Base-by-base conservation (phyloP, 2,888 invertebrate species). In the Trisateles emortualis region DNA sequence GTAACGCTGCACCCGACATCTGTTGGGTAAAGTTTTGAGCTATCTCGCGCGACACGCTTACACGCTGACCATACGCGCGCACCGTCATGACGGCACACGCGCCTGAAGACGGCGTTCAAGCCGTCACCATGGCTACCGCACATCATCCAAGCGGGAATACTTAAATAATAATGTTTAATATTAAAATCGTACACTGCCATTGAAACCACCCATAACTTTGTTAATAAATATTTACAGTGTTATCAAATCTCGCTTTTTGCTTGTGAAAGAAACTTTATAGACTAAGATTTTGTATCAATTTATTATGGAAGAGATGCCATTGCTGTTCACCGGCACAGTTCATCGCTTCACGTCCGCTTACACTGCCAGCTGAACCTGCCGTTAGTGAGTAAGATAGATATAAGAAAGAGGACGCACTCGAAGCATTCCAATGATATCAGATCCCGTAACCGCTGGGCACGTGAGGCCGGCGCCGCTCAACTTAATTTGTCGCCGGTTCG, bases 1-100 rank as follows among this genome's bases (percentile, higher is more conserved):
- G 88, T 89, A 90, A 90, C 84, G 72, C 61, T 50, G 78, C 76
- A 78, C 65, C 77, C 87, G 83, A 81, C 90, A 90, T 87, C 90
- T 90, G 91, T 91, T 90, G 90, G 89, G 88, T 83, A 83, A 76
- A 73, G 73, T 68, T 75, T 72, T 81, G 68, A 74, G 68, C 60
- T 80, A 68, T 39, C 33, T 69, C 81, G 76, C 81, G 83, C 83
- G 83, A 72, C 88, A 88, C 90, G 90, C 90, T 90, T 90, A 65
- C 86, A 87, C 80, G 86, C 89, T 82, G 76, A 70, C 80, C 86
- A 86, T 82, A 69, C 82, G 84, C 81, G 82, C 80, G 83, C 88
- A 84, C 83, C 74, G 81, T 64, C 85, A 88, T 87, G 87, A 69
- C 69, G 74, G 71, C 75, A 73, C 68, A 68, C 78, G 78, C 74